phyloP scores from a whole-genome alignment of 2,888 invertebrate genomes.

The Anagyrus pseudococci region DNA sequence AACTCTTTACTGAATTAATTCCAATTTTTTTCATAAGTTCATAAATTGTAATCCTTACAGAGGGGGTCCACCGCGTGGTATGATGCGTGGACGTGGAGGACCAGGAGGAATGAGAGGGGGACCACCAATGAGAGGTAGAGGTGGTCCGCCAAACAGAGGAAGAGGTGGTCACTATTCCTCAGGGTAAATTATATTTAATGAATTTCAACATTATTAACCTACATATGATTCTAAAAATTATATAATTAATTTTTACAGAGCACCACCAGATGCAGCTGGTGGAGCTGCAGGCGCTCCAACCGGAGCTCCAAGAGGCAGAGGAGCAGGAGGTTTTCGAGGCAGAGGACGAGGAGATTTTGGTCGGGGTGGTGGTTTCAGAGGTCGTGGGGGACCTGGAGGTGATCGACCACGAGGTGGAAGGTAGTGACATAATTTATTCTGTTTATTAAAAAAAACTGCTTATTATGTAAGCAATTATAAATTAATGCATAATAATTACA shows the following conservation, averaged over 20 bases:
- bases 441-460: background rate
- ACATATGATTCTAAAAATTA: too few relatives aligned
- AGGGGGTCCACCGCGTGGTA: conserved; percentile 55
- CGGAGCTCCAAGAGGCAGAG: conserved; percentile 56
- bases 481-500: conserved; percentile 1
- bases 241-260: conserved; percentile 41
- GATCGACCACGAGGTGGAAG: conserved; percentile 57
- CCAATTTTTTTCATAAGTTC: too few relatives aligned
- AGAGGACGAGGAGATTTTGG: conserved; percentile 57
- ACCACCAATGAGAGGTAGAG: conserved; percentile 56
- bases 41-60: conserved; percentile 39
- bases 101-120: conserved; percentile 58
- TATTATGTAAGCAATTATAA: background rate
- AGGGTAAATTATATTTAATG: conserved; percentile 45
- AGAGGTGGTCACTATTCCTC: conserved; percentile 57
- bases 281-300: conserved; percentile 50
- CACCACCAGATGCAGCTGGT: conserved; percentile 54
- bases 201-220: background rate
- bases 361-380: conserved; percentile 55
- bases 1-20: too few relatives aligned
- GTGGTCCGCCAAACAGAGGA: conserved; percentile 56
- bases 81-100: conserved; percentile 58
- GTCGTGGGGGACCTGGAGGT: conserved; percentile 48
- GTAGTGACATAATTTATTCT: conserved; percentile 43
- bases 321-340: conserved; percentile 55